Evolutionary conservation across 2,888 invertebrate species (phyloP), one percentile per base, ranked within the genome.

Genomic region (Agapostemon virescens): DNA sequence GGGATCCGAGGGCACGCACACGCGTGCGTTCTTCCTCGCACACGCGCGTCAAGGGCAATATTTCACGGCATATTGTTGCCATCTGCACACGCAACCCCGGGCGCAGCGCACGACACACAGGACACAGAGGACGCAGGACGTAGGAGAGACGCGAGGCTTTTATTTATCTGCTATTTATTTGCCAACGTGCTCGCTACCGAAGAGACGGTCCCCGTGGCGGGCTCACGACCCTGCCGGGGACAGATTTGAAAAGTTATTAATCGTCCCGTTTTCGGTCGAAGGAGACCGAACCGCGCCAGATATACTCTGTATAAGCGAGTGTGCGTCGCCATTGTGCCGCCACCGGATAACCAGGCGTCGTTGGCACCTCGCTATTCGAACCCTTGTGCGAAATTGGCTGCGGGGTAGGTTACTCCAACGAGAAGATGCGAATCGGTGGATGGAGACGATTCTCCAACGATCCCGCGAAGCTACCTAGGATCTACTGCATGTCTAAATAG

Each of bases 61-160:
- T 91, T 92, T 92, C 91, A 92, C 87, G 85, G 90, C 90, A 91
- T 90, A 92, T 92, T 92, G 92, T 92, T 92, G 92, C 92, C 92
- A 92, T 92, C 92, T 92, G 92, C 92, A 92, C 91, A 90, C 92
- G 91, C 90, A 88, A 90, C 88, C 89, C 87, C 85, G 61, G 61
- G n/a, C 49, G 49, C 49, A 74, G 86, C 86, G 83, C 85, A 79
- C 85, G 83, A 82, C 84, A 55, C 55, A 55, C 15, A 86, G 86
- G 85, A 86, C 87, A 86, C 86, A 33, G 82, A 49, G 49, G n/a
- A 49, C n/a, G 76, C 55, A 55, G 55, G 81, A 86, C 83, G 85
- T 86, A 86, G 87, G 87, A 88, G 86, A 90, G 89, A 91, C 88
- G 81, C 82, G 79, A 36, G 36, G 89, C 91, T 91, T 92, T 92